Percentiles rank a stretch among this genome's conserved stretches.
phyloP scores from a whole-genome alignment of 1,140 invertebrate genomes.

The Chionoecetes opilio region DNA sequence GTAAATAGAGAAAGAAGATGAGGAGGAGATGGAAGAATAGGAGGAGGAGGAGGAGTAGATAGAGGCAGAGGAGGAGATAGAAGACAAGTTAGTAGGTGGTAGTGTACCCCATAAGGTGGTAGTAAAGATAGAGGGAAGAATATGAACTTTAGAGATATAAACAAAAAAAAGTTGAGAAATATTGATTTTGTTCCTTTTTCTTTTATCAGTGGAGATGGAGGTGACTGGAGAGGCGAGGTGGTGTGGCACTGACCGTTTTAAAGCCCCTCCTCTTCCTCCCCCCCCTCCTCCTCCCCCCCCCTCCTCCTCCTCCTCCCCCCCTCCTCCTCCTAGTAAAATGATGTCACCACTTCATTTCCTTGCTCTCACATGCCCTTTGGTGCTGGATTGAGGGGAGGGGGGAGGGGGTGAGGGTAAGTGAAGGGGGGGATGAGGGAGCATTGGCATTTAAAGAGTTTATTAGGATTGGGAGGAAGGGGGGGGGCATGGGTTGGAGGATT shows the following conservation, averaged over 20 bases:
- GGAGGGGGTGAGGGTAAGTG: not conserved
- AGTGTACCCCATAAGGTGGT: too few relatives aligned
- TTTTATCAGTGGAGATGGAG: too few relatives aligned
- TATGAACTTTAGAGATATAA: too few relatives aligned
- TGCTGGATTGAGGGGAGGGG: not conserved
- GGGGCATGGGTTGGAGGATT: not conserved
- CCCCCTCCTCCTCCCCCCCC: not conserved
- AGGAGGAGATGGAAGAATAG: too few relatives aligned
- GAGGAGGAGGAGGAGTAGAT: too few relatives aligned
- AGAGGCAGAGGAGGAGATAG: too few relatives aligned
- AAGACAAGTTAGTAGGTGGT: too few relatives aligned
- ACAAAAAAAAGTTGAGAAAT: too few relatives aligned
- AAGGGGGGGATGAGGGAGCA: not conserved
- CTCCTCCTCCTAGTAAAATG: too few relatives aligned
- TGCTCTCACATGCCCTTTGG: not conserved
- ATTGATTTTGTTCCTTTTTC: too few relatives aligned
- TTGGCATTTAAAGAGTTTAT: not conserved
- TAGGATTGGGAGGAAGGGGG: not conserved
- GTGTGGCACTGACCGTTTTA: not conserved
- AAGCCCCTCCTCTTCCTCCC: not conserved
- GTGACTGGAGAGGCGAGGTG: not conserved
- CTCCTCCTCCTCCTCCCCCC: not conserved
- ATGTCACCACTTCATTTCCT: not conserved
- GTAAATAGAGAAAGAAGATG: too few relatives aligned
- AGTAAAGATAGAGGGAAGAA: too few relatives aligned